These are phyloP conservation scores for Apodemia mormo DNA, from an alignment of 2,888 invertebrate species.

Conservation along the genomic window DNA sequence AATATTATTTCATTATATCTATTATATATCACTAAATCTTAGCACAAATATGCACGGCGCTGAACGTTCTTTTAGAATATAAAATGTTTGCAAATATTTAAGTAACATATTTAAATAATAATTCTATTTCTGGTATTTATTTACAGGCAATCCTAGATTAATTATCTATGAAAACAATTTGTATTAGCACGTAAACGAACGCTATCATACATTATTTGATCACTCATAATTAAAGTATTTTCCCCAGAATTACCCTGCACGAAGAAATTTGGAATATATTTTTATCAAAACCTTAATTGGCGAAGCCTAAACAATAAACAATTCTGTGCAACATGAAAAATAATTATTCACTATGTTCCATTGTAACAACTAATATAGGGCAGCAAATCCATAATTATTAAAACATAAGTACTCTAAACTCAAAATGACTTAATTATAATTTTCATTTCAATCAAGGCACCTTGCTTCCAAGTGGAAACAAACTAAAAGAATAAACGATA, in stretches of 20 bases:
- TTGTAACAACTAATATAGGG: slow-evolving; percentile 27
- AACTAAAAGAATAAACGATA: neutral
- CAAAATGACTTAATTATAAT: slow-evolving; percentile 6
- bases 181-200: neutral
- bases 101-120: slow-evolving; percentile 16
- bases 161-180: slow-evolving; percentile 1
- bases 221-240: slow-evolving; percentile 24
- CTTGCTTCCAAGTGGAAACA: slow-evolving; percentile 5
- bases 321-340: slow-evolving; percentile 34
- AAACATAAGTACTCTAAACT: slow-evolving; percentile 1
- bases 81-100: slow-evolving; percentile 8
- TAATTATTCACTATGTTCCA: slow-evolving; percentile 37
- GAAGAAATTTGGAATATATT: slow-evolving; percentile 51
- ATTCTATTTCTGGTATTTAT: slow-evolving; percentile 2
- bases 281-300: slow-evolving; percentile 50
- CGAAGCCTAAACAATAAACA: slow-evolving; percentile 43
- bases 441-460: slow-evolving; percentile 6
- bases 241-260: slow-evolving; percentile 69
- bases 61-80: neutral
- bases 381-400: slow-evolving; percentile 2
- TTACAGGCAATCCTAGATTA: slow-evolving; percentile 8
- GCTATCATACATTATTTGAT: slow-evolving; percentile 6
- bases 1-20: slow-evolving; percentile 14
- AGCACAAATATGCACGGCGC: neutral
- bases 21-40: slow-evolving; percentile 10